These are phyloP conservation scores for Anaspis maculata DNA, from an alignment of 2,888 invertebrate genomes.

Conservation along the genomic window DNA sequence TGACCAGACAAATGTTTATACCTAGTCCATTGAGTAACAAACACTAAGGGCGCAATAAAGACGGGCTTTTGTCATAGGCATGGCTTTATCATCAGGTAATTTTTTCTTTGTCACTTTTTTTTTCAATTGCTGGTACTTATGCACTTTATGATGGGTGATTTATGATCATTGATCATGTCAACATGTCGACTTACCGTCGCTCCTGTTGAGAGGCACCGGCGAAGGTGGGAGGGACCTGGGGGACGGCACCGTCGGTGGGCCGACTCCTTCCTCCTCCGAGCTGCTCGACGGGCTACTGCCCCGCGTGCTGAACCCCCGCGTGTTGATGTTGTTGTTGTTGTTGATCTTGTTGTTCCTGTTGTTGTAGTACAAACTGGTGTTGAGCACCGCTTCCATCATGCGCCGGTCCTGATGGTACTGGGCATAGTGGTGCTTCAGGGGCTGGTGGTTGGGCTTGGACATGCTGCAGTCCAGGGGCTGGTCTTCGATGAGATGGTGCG, in stretches of 20 bases:
- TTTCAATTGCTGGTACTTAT: too few relatives aligned
- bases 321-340: constrained; percentile 40
- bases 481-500: constrained; percentile 44
- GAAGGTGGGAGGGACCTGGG: constrained; percentile 37
- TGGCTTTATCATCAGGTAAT: too few relatives aligned
- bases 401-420: not conserved
- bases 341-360: too few relatives aligned
- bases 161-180: too few relatives aligned
- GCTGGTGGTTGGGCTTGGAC: constrained; percentile 49
- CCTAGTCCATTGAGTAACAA: too few relatives aligned
- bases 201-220: constrained; percentile 36
- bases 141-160: too few relatives aligned
- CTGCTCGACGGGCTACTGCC: constrained; percentile 40
- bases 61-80: too few relatives aligned
- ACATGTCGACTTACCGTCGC: constrained; percentile 37
- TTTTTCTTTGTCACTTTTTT: too few relatives aligned
- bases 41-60: too few relatives aligned
- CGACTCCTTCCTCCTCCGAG: constrained; percentile 44
- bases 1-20: too few relatives aligned
- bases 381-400: too few relatives aligned
- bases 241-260: constrained; percentile 37
- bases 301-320: constrained; percentile 34
- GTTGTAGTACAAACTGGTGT: too few relatives aligned
- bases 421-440: constrained; percentile 27
- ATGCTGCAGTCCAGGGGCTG: constrained; percentile 71